Evolutionary conservation across 2,888 invertebrate species (phyloP).

Genomic region (Meganola albula): DNA sequence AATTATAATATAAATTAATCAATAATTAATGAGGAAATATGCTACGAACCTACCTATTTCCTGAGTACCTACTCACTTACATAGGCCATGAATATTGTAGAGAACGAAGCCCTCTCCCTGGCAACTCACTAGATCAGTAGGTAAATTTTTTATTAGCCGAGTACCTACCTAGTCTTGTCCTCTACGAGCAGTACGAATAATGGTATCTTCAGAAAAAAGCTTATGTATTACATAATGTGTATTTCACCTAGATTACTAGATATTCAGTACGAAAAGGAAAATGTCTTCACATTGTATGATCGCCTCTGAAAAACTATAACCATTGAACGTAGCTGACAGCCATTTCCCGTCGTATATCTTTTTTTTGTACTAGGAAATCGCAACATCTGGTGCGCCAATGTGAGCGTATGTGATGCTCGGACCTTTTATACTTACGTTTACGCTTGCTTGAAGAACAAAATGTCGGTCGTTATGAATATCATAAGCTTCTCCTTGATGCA

Average conservation of each 20-base stretch:
- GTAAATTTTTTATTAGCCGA: conserved; percentile 12
- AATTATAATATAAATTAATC: no score
- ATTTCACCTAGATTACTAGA: conserved; percentile 18
- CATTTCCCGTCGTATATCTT: conserved; percentile 67
- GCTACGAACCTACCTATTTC: no score
- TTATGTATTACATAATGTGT: no score
- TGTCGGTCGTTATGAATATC: conserved; percentile 22
- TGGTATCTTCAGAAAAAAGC: no score
- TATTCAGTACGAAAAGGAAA: conserved; percentile 25
- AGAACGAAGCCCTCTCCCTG: no score
- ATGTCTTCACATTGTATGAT: conserved; percentile 27
- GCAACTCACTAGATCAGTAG: no score
- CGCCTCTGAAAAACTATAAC: conserved; percentile 52
- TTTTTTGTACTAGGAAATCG: conserved; percentile 63
- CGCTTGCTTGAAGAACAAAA: conserved; percentile 35
- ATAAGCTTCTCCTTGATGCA: conserved; percentile 21
- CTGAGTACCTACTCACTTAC: no score
- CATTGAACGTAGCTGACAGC: conserved; percentile 55
- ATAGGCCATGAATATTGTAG: no score
- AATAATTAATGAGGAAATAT: no score
- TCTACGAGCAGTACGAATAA: no score
- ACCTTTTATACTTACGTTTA: conserved; percentile 35
- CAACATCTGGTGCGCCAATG: conserved; percentile 57
- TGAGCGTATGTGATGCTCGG: conserved; percentile 35
- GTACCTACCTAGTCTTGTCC: no score